Conservation (phyloP, 2,797 vertebrate genomes). For the Natrix natrix region DNA sequence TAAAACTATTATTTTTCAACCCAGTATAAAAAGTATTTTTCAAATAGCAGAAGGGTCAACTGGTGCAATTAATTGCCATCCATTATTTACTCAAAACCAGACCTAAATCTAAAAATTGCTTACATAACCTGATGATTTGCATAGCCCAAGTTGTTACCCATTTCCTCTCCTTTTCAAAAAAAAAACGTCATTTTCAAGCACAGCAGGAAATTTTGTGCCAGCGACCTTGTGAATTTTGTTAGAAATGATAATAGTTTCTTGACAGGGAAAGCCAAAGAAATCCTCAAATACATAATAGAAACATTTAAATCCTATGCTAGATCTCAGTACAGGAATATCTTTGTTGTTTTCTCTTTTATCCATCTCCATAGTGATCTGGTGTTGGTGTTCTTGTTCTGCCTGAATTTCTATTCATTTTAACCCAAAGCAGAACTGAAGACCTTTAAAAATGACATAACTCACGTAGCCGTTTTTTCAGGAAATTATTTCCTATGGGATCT, state of each 20-base stretch:
- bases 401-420: neutral
- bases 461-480: neutral
- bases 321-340: neutral
- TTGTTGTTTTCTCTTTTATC: neutral
- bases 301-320: neutral
- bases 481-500: neutral
- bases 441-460: neutral
- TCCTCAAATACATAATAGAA: neutral
- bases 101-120: neutral
- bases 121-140: neutral
- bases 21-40: neutral
- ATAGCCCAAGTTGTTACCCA: neutral
- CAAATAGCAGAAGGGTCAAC: neutral
- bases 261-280: neutral
- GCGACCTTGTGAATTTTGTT: too few species aligned
- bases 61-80: neutral
- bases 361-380: neutral
- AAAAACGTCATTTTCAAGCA: neutral
- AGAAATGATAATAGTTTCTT: too few species aligned
- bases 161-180: neutral
- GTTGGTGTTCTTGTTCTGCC: too few species aligned
- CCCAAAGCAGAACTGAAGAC: neutral
- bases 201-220: neutral
- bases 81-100: neutral
- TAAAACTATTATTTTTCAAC: neutral